Percentiles rank a stretch among this genome's conserved stretches.
phyloP scores from a whole-genome alignment of 2,797 vertebrate species.

The Siniperca scherzeri region DNA sequence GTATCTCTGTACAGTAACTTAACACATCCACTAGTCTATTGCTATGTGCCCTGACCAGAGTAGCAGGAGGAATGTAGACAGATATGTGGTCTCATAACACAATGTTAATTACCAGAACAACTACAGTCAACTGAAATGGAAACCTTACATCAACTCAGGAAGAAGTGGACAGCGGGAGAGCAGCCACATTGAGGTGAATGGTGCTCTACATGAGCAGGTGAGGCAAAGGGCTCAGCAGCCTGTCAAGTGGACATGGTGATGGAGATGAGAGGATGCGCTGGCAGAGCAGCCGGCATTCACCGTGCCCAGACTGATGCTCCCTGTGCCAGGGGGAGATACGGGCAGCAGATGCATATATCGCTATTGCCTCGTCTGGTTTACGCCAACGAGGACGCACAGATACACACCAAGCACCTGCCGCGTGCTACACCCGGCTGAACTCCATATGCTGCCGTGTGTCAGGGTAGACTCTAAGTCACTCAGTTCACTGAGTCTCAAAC shows the following conservation, averaged over 20 bases:
- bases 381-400: background rate
- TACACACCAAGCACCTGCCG: constrained; percentile 28
- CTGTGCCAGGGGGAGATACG: background rate
- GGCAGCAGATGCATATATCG: constrained; percentile 33
- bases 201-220: constrained; percentile 33
- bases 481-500: background rate
- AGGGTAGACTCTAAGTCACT: background rate
- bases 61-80: background rate
- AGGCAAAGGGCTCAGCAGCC: constrained; percentile 23
- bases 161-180: constrained; percentile 14
- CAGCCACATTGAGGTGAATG: background rate
- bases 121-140: background rate
- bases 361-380: background rate
- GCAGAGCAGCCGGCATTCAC: background rate
- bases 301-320: background rate
- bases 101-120: background rate
- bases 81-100: background rate
- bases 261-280: background rate
- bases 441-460: background rate
- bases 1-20: background rate
- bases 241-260: constrained; percentile 22
- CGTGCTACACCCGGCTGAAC: background rate
- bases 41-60: background rate
- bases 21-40: background rate
- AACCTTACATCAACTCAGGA: background rate